Conservation (phyloP, 2,113 vertebrate species). For the Leptodactylus fuscus region DNA sequence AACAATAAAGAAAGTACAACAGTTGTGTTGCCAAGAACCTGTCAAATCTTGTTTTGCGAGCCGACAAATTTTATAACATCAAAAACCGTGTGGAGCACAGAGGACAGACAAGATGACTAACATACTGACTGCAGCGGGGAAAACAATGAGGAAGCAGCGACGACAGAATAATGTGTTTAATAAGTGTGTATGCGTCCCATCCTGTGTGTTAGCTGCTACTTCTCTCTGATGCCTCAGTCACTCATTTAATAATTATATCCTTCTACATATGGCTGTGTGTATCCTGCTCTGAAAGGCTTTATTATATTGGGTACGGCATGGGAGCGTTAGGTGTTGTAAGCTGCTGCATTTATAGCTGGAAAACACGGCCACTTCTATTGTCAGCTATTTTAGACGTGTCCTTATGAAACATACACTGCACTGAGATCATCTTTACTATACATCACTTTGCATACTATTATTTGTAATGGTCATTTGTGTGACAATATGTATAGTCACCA, state of each 20-base stretch:
- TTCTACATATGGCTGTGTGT: neutral
- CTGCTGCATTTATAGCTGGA: neutral
- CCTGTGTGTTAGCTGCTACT: conserved; percentile 12
- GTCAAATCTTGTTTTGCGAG: conserved; percentile 46
- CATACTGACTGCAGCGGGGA: conserved; percentile 11
- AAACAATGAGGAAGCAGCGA: conserved; percentile 28
- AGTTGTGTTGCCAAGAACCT: conserved; percentile 38
- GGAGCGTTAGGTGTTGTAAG: neutral
- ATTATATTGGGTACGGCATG: neutral
- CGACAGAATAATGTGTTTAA: conserved; percentile 38
- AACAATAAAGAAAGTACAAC: conserved; percentile 43
- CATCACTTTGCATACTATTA: neutral
- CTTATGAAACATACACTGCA: neutral
- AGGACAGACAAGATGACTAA: conserved; percentile 35
- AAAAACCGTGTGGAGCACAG: conserved; percentile 23
- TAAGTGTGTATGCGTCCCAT: conserved; percentile 28
- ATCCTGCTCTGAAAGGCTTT: neutral
- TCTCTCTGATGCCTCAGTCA: conserved; percentile 8
- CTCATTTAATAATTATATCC: conserved; percentile 38
- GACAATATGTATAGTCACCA: neutral
- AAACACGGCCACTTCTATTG: neutral
- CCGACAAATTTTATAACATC: conserved; percentile 40
- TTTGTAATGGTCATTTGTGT: neutral
- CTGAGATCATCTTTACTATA: neutral
- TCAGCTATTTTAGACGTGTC: neutral